phyloP scores from a whole-genome alignment of 2,797 vertebrate genomes.

The Manis crassicaudata region DNA sequence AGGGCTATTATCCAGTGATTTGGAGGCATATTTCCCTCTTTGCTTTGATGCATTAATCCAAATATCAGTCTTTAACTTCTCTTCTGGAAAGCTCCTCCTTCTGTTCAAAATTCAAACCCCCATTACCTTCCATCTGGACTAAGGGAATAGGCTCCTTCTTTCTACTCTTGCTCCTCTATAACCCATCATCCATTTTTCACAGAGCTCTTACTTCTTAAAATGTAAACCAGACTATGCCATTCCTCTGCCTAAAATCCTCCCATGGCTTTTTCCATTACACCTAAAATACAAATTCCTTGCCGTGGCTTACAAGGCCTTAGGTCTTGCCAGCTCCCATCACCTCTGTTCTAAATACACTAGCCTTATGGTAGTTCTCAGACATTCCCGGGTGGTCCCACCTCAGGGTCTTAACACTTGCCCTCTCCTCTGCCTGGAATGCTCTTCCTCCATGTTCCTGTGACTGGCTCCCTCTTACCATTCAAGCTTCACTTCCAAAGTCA shows the following conservation, averaged over 20 bases:
- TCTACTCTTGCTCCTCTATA: background rate
- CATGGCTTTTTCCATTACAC: background rate
- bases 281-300: slow-evolving; percentile 20
- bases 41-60: slow-evolving; percentile 30
- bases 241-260: background rate
- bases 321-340: background rate
- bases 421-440: background rate
- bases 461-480: background rate
- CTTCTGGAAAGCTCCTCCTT: background rate
- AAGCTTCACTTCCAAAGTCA: background rate
- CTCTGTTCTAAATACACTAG: background rate
- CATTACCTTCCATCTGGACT: background rate
- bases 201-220: background rate
- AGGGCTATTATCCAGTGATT: background rate
- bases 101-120: slow-evolving; percentile 17
- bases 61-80: background rate
- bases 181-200: background rate
- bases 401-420: background rate
- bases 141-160: background rate
- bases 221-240: background rate
- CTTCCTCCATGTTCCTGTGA: background rate
- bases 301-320: background rate
- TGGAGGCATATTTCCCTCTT: background rate
- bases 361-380: background rate
- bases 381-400: background rate